Conservation (phyloP, 2,113 vertebrate genomes). For the Bubalus kerabau region DNA sequence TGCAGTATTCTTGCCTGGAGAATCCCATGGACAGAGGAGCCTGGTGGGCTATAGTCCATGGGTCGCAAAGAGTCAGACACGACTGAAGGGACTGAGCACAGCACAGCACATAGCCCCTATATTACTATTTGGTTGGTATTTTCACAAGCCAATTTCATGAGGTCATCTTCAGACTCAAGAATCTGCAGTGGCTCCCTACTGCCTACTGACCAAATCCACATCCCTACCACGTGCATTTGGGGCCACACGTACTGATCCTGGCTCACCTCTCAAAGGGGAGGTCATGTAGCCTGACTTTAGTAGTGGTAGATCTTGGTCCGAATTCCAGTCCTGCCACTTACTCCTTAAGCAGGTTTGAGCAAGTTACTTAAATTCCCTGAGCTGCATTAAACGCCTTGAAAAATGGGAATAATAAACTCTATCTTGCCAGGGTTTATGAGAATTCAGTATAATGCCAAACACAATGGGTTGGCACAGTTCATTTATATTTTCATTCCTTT, state of each 20-base stretch:
- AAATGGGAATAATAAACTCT: not conserved
- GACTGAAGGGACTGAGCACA: not conserved
- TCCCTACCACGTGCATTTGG: not conserved
- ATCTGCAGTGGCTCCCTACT: not conserved
- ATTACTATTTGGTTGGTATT: not conserved
- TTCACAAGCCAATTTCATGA: not conserved
- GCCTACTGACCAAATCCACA: not conserved
- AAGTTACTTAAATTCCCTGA: not conserved
- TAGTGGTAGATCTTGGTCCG: not conserved
- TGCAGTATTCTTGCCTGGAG: not conserved
- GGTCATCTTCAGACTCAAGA: not conserved
- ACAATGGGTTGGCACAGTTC: not conserved
- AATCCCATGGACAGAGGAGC: not conserved
- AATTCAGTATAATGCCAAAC: not conserved
- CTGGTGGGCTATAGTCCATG: accelerated
- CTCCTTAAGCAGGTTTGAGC: not conserved
- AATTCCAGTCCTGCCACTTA: not conserved
- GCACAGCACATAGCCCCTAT: not conserved
- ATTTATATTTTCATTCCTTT: not conserved
- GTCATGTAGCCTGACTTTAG: not conserved
- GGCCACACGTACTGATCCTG: too few relatives aligned
- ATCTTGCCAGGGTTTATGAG: not conserved
- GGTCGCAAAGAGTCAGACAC: not conserved
- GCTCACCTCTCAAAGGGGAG: not conserved
- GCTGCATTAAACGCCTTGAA: not conserved